Evolutionary conservation across 2,888 invertebrate species (phyloP), one percentile per base, ranked within the genome.

Genomic region (Steinernema carpocapsae): DNA sequence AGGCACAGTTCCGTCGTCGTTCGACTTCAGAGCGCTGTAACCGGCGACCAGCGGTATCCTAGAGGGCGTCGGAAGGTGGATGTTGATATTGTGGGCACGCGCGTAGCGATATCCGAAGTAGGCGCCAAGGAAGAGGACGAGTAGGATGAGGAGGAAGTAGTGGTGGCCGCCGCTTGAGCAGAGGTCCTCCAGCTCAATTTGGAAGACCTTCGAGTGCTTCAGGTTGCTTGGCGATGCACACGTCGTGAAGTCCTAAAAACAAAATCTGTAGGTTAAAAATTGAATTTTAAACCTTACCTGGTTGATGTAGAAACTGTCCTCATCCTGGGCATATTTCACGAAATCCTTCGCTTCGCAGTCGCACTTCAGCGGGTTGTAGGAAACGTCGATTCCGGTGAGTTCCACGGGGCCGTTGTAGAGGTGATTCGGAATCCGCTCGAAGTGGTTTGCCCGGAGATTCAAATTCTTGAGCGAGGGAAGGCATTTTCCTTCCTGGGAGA

Each of bases 291-390:
- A 32, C 14, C 70, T 19, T 45, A 80, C 83, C 77, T 83, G 83
- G 76, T 80, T 80, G 17, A 81, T n/a, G 45, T 83, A 83, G 14
- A 70, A 19, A 45, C 76, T 76, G 24, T 75, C 76, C 46, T 83
- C 83, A 1, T 77, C 74, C 26, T 71, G 74, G 14, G 79, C 73
- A 45, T 83, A 74, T 72, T 76, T 56, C 43, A 80, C 72, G 52
- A 78, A 78, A 6, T 72, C 46, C 43, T 75, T 73, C 29, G 78
- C 64, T 1, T 77, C 52, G 70, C 83, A 83, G 43, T 80, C 78
- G 72, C 83, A 83, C 29, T 78, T 42, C 4, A 83, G 43, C 12
- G 83, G 83, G 73, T 83, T 83, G 14, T 74, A 72, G 0, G 83
- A 83, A 22, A 83, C 73, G 56, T 83, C 83, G 14, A 83, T 24